Percentiles rank a stretch among this genome's conserved stretches.
These are phyloP conservation scores for Silurus aristotelis DNA, from an alignment of 2,797 vertebrate species.

Conservation along the genomic window DNA sequence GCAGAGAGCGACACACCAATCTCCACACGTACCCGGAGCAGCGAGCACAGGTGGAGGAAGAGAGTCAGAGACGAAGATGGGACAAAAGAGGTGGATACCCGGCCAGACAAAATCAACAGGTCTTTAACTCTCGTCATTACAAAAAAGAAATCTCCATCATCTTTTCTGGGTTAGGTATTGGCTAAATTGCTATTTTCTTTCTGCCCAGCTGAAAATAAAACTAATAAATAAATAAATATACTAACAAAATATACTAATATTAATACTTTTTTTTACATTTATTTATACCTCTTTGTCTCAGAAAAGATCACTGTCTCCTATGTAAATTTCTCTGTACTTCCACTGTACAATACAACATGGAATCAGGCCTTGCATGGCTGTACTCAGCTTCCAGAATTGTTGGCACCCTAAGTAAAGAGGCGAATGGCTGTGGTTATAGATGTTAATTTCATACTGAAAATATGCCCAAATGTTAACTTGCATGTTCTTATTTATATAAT, in stretches of 20 bases:
- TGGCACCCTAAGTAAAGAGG: background rate
- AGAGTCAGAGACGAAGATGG: constrained; percentile 47
- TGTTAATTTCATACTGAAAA: background rate
- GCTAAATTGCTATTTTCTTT: background rate
- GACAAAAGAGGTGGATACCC: constrained; percentile 16
- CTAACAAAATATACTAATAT: no score
- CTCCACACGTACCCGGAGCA: constrained; percentile 65
- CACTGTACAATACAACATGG: background rate
- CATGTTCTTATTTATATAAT: no score
- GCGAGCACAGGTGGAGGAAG: constrained; percentile 65
- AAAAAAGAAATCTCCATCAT: background rate
- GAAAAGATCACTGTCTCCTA: background rate
- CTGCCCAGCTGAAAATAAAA: background rate
- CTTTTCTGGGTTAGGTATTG: background rate
- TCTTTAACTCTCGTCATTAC: background rate
- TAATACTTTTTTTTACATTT: background rate
- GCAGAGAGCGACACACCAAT: constrained; percentile 55
- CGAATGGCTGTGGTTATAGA: background rate
- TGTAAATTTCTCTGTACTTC: background rate
- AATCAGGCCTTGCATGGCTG: background rate
- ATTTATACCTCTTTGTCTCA: background rate
- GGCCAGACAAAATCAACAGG: constrained; percentile 59
- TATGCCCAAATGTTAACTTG: background rate
- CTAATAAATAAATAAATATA: background rate
- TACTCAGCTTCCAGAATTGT: background rate